phyloP scores from a whole-genome alignment of 2,797 vertebrate genomes.

The Cheirogaleus major region DNA sequence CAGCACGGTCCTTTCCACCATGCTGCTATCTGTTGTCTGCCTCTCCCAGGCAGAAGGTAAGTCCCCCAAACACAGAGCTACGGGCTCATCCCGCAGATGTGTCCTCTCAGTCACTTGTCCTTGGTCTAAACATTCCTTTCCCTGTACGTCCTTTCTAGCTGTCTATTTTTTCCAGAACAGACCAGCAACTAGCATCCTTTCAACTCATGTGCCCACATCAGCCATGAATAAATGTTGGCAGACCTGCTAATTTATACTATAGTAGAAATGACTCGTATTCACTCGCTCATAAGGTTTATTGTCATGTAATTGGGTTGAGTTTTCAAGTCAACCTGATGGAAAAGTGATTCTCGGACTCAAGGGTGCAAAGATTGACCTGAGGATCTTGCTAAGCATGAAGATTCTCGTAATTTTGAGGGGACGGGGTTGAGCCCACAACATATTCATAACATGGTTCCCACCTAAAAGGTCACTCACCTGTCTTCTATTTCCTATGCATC shows the following conservation, averaged over 20 bases:
- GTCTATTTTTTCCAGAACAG: background rate
- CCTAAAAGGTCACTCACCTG: background rate
- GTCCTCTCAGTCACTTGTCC: background rate
- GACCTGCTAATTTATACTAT: background rate
- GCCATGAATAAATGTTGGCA: background rate
- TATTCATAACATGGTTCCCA: background rate
- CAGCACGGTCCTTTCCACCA: background rate
- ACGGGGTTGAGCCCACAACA: background rate
- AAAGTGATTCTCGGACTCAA: background rate
- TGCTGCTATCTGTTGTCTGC: fast-evolving
- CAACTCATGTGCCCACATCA: background rate
- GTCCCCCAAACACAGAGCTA: background rate
- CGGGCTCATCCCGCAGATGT: background rate
- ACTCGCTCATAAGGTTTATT: background rate
- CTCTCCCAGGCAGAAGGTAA: background rate
- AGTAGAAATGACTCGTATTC: background rate
- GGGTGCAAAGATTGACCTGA: background rate
- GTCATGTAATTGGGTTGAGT: background rate
- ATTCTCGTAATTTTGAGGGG: background rate
- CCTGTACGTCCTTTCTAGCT: background rate
- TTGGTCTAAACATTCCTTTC: background rate
- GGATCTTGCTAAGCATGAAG: background rate
- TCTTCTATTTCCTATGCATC: background rate
- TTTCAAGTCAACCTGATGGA: background rate
- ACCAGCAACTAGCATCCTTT: background rate